phyloP scores from a whole-genome alignment of 2,888 invertebrate genomes.

The Polymixis flavicincta region DNA sequence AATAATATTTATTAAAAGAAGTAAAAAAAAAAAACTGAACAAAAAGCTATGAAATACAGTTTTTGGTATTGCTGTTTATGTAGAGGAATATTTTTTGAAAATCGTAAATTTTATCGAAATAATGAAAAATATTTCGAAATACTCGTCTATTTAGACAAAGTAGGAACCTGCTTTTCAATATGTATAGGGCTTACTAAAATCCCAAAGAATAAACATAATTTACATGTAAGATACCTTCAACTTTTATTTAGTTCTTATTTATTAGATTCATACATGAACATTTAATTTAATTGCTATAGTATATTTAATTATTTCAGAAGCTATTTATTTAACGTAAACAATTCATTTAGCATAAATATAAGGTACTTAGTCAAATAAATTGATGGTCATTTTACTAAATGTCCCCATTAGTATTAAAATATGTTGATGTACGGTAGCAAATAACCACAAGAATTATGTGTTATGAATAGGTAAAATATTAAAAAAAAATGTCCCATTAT shows the following conservation, averaged over 20 bases:
- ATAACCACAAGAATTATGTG: constrained; percentile 28
- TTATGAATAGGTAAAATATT: constrained; percentile 35
- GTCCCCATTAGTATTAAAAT: constrained; percentile 44
- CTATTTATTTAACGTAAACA: constrained; percentile 41
- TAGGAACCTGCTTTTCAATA: background rate
- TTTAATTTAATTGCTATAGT: constrained; percentile 32
- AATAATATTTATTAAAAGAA: no score
- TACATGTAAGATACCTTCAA: background rate
- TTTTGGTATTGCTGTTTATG: background rate
- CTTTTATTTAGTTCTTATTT: background rate
- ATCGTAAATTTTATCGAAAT: background rate
- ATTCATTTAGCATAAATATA: constrained; percentile 36
- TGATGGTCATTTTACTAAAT: constrained; percentile 21
- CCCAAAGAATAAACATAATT: background rate
- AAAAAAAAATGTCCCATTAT: constrained; percentile 23
- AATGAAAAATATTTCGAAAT: background rate
- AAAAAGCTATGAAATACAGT: background rate
- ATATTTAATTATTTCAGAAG: constrained; percentile 43
- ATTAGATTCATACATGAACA: constrained; percentile 4
- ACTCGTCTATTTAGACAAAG: no score
- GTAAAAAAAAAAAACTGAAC: background rate
- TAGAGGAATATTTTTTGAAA: background rate
- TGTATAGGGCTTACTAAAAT: background rate
- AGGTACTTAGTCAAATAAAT: constrained; percentile 45
- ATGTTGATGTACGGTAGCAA: constrained; percentile 26